Evolutionary conservation across 2,113 vertebrate species (phyloP), one percentile per base, ranked within the genome.

Genomic region (Neoarius graeffei): DNA sequence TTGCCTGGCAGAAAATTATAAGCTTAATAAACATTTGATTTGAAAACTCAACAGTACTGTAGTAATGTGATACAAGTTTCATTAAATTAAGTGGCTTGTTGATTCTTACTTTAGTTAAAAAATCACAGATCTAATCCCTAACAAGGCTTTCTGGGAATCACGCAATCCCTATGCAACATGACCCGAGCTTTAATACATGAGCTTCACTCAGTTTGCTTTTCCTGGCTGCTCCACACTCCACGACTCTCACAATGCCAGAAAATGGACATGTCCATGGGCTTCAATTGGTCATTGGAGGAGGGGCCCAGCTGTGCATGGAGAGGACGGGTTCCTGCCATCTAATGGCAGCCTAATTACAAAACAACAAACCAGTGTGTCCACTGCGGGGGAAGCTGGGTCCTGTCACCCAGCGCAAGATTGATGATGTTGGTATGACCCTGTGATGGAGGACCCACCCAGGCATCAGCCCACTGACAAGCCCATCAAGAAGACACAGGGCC

Each of bases 391-490:
- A 89, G 91, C 74, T 84, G 92, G 87, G 76, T 88, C 91, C 93
- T 96, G 95, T 96, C 96, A 95, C 89, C 23, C 86, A 71, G 81
- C 81, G 86, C 86, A 94, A 96, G 96, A 96, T 96, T 95, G 95
- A 96, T 96, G 95, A 96, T 96, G 96, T 96, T 96, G 85, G 95
- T 96, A 94, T 95, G 95, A 96, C 95, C 96, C 84, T 87, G 87
- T 90, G 95, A 95, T 94, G 89, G 92, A 93, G 91, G 94, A 92
- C 94, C 95, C 94, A 92, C 94, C 94, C 95, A 94, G 91, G 93
- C 92, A 94, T 93, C 92, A 91, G 48, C 59, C 90, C 57, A 92
- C 93, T 94, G 94, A 95, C 94, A 95, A 87, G 91, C 87, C 90
- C 91, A 89, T 94, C 95, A 93, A 85, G 87, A 88, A 89, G 81